phyloP scores from a whole-genome alignment of 2,797 vertebrate species.

The Bufotes viridis region DNA sequence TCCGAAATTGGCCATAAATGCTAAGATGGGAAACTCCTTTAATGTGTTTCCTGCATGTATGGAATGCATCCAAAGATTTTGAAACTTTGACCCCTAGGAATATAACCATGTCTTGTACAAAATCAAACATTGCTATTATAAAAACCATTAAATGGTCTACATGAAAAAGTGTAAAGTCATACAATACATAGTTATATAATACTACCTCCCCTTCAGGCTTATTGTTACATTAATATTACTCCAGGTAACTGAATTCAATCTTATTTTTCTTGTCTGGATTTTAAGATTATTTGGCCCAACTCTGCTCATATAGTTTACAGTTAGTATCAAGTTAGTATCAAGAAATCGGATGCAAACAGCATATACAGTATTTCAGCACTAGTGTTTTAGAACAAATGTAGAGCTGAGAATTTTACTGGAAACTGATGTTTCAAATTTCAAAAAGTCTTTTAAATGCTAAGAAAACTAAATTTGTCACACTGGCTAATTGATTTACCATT shows the following conservation, averaged over 20 bases:
- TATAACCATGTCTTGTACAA: too few relatives aligned
- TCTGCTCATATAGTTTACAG: background rate
- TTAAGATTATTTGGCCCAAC: background rate
- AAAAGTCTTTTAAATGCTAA: background rate
- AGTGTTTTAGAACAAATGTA: background rate
- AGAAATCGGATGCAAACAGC: background rate
- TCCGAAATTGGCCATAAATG: too few relatives aligned
- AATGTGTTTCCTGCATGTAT: too few relatives aligned
- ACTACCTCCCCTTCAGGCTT: background rate
- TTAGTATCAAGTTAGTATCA: background rate
- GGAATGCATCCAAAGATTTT: too few relatives aligned
- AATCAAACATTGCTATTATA: too few relatives aligned
- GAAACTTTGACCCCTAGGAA: too few relatives aligned
- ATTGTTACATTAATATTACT: background rate
- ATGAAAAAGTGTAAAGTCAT: background rate
- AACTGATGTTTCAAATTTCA: background rate
- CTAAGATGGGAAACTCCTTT: too few relatives aligned
- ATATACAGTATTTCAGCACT: background rate
- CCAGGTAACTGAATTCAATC: background rate
- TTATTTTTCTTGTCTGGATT: background rate
- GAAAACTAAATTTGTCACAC: conserved; percentile 3
- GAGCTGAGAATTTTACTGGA: background rate
- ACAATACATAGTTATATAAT: background rate
- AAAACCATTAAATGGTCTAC: background rate
- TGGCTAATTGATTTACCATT: conserved; percentile 36